A percentile compares a stretch with the other conserved stretches of the same genome.
Evolutionary conservation across 2,888 invertebrate species (phyloP).

Genomic region (Chydorus sphaericus): DNA sequence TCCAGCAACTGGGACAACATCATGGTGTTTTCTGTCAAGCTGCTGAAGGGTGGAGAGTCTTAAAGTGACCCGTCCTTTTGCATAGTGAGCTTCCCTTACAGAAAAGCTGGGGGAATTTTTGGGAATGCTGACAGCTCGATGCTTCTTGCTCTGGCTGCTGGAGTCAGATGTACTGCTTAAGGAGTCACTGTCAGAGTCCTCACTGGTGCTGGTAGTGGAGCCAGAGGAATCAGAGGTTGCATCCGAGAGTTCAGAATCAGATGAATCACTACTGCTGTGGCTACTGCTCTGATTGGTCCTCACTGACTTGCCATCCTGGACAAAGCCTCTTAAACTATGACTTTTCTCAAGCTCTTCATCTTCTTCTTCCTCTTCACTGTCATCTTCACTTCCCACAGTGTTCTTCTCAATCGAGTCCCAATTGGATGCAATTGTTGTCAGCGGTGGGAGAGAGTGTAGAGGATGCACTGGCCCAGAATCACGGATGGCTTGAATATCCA

Average conservation of each 20-base stretch:
- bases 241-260: constrained; percentile 18
- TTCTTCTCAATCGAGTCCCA: constrained; percentile 17
- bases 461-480: constrained; percentile 18
- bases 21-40: not conserved
- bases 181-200: constrained; percentile 19
- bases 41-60: constrained; percentile 5
- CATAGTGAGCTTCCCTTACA: constrained; percentile 35
- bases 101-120: constrained; percentile 34
- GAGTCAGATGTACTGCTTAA: constrained; percentile 21
- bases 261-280: constrained; percentile 23
- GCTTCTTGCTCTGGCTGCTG: constrained; percentile 18
- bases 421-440: constrained; percentile 20
- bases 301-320: constrained; percentile 30
- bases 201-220: constrained; percentile 17
- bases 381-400: constrained; percentile 21
- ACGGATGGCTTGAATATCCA: constrained; percentile 45
- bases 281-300: constrained; percentile 24
- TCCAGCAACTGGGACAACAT: not conserved
- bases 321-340: constrained; percentile 25
- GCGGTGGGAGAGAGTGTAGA: constrained; percentile 19
- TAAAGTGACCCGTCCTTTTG: constrained; percentile 19
- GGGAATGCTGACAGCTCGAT: constrained; percentile 4
- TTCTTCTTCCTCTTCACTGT: constrained; percentile 22
- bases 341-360: constrained; percentile 28
- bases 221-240: constrained; percentile 6